Base-by-base conservation (phyloP, 2,113 vertebrate genomes). In the Protobothrops flavoviridis region DNA sequence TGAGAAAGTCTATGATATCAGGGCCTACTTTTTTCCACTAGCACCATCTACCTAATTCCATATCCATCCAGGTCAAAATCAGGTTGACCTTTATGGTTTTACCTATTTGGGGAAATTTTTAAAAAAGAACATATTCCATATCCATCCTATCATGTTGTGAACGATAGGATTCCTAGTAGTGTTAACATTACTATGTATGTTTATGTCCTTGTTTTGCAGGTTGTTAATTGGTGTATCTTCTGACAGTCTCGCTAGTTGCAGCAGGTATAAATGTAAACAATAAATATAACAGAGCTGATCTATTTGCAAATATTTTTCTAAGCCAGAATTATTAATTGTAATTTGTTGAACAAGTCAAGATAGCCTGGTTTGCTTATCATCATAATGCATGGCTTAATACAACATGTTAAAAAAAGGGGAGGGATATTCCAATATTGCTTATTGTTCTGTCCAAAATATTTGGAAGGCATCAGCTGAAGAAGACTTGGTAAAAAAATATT, bases 401-500 rank as follows among this genome's bases (percentile, higher is more conserved):
- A 81, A 20, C n/a, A 9, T 43, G 20, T 43, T 21, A 21, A 81
- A 81, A 81, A 81, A 69, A 8, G 64, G 57, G 59, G 9, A 26
- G 69, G 17, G n/a, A 20, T 81, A 81, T 43, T 43, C 17, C 7
- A 81, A 1, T 43, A 81, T 81, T 43, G 17, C 7, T 43, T 81
- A 81, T 81, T 43, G 33, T 81, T 81, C 74, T 43, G 33, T 81
- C 74, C 33, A 43, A 81, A 81, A 81, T 81, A 10, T 81, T 21
- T 81, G 33, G 17, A 81, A 81, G 33, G 74, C 74, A 81, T 43
- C 45, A 87, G 45, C n/a, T 39, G 52, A 11, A 57, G 33, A 89
- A 57, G 53, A 50, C 24, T 50, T 50, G 48, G 93, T 96, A 87
- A 96, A 96, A 97, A 97, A 97, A 95, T 96, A 92, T 95, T 93